Evolutionary conservation across 2,113 vertebrate genomes (phyloP).

Genomic region (Hyperopisus bebe): DNA sequence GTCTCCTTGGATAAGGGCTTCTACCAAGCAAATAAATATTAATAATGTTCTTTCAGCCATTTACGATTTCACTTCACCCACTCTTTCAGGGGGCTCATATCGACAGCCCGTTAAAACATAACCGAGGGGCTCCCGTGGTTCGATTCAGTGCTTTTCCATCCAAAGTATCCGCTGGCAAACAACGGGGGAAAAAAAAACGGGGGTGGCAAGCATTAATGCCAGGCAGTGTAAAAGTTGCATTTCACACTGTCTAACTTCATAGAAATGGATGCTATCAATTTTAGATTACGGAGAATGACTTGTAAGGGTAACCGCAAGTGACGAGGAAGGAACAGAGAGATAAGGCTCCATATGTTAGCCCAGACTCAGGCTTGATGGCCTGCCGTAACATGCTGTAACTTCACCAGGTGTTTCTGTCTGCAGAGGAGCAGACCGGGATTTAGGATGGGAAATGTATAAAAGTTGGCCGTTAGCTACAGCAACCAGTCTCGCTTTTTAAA

Average conservation of each 20-base stretch:
- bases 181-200: neutral
- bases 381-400: neutral
- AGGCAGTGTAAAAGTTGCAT: constrained; percentile 24
- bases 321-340: neutral
- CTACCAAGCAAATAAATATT: constrained; percentile 9
- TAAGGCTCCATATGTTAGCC: neutral
- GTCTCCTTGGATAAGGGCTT: constrained; percentile 1
- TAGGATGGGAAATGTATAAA: neutral
- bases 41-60: constrained; percentile 19
- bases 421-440: neutral
- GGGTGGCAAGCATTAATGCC: constrained; percentile 10
- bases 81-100: neutral
- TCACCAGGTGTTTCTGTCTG: neutral
- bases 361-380: neutral
- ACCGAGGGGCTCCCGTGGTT: neutral
- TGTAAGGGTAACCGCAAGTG: neutral
- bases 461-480: neutral
- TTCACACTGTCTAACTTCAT: constrained; percentile 27
- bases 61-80: neutral
- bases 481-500: neutral
- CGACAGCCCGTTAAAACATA: constrained; percentile 8
- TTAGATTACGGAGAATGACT: constrained; percentile 17
- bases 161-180: constrained; percentile 10
- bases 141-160: constrained; percentile 8
- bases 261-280: constrained; percentile 23